Evolutionary conservation across 2,888 invertebrate species (phyloP), one percentile per base, ranked within the genome.

Genomic region (Andrena minutula): DNA sequence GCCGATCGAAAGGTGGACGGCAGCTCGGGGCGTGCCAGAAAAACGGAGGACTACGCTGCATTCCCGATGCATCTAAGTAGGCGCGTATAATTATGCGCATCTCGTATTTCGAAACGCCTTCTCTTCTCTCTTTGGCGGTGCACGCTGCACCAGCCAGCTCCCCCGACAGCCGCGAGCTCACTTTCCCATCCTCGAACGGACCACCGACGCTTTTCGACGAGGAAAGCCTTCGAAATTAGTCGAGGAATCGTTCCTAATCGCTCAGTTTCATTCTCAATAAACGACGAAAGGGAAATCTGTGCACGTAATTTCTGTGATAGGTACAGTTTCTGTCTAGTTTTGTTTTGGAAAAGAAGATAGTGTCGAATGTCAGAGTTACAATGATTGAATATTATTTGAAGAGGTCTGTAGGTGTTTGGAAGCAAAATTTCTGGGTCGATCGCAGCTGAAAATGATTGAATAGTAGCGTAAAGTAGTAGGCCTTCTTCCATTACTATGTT

Each of bases 51-150:
- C 79, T 73, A 74, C 80, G 85, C 71, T 88, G 85, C 88, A 89
- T 88, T 88, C 88, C 63, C 85, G 82, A 88, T 89, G 88, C 88
- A 86, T 73, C 73, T 85, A 88, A 88, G 88, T 88, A 89, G 88
- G 88, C 87, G 88, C 81, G 88, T 74, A 86, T 89, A 86, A 89
- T 89, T 89, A 89, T 89, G 85, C 85, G 79, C 88, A 88, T 86
- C 88, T 88, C 79, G 88, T 88, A 86, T 88, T 86, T 86, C 86
- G 86, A 86, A 86, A 86, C 51, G 66, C 28, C 81, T 73, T 73
- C 79, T 65, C 64, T 56, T 61, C 71, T 79, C 75, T 58, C 61
- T 70, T 63, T 49, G 61, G 65, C 65, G 26, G 30, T 32, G 10
- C 70, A 23, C 65, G 74, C 26, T 64, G 47, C 49, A 70, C 72